Evolutionary conservation across 1,140 invertebrate genomes (phyloP), one percentile per base, ranked within the genome.

Genomic region (Drosophila sucinea): DNA sequence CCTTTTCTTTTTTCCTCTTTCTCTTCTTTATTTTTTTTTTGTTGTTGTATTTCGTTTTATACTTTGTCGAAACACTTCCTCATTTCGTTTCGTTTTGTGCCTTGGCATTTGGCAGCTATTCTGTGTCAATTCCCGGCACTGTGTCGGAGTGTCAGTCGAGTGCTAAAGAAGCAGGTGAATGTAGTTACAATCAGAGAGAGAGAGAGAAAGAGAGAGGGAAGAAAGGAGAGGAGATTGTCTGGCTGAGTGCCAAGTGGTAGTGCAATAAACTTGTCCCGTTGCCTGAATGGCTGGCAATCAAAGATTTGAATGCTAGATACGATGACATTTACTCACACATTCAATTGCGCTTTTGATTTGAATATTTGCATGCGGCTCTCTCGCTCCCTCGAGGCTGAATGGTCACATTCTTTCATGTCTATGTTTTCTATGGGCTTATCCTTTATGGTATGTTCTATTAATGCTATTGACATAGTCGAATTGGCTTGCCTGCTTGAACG

Each of bases 271-370:
- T 75, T 78, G 70, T 73, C 77, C 67, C 58, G 40, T n/a, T 54
- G 86, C 60, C 72, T 87, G 86, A 90, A 90, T 90, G 83, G 79
- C 73, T 90, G 81, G 86, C 86, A 90, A 90, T 90, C 86, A 90
- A 90, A 90, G 86, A 90, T 90, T 80, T 85, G 81, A 90, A 90
- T 90, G 86, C 76, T 55, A 90, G 86, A 90, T 90, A 90, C 86
- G 85, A 90, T 90, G 85, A 90, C 85, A 90, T 90, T 90, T 89
- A 86, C 82, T 85, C 79, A 81, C 81, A 85, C 81, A 90, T 82
- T 86, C 79, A 86, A 86, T 86, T 87, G 84, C 80, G 83, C 83
- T 87, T 87, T 87, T 87, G 77, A 87, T 87, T 87, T 87, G 83
- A 89, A 89, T 89, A 86, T 87, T 86, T 86, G 87, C 83, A 86